phyloP scores from a whole-genome alignment of 2,797 vertebrate species.

The Nannoperca australis region DNA sequence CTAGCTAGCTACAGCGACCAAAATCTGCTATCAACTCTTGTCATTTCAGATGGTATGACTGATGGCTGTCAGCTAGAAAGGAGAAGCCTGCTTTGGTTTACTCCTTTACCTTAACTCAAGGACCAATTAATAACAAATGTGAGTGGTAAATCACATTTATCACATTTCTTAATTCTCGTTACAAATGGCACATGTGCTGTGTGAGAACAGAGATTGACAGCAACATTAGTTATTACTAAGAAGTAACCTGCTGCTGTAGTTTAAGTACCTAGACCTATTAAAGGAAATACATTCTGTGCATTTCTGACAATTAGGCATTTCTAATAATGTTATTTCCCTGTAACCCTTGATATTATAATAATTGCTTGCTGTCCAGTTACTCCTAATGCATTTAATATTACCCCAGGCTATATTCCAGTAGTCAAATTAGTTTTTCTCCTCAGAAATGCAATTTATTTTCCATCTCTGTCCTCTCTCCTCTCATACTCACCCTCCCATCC shows the following conservation, averaged over 20 bases:
- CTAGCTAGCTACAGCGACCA: too few relatives aligned
- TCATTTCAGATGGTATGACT: too few relatives aligned
- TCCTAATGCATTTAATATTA: conserved; percentile 29
- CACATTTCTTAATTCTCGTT: neutral
- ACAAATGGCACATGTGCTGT: neutral
- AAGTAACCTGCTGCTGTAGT: neutral
- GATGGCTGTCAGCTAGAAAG: too few relatives aligned
- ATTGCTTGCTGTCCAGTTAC: conserved; percentile 16
- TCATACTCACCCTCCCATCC: neutral
- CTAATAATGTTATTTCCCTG: conserved; percentile 38
- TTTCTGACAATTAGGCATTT: conserved; percentile 38
- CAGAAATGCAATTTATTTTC: conserved; percentile 21
- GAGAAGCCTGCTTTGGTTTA: too few relatives aligned
- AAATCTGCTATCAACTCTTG: too few relatives aligned
- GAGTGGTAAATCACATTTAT: neutral
- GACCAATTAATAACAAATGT: neutral
- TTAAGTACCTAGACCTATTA: neutral
- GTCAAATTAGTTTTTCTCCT: conserved; percentile 35
- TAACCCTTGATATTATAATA: conserved; percentile 8
- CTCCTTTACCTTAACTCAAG: neutral
- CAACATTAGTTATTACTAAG: too few relatives aligned
- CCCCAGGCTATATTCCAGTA: conserved; percentile 12
- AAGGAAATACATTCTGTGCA: conserved; percentile 14
- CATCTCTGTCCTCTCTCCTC: neutral
- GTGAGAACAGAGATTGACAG: neutral